Evolutionary conservation across 2,797 vertebrate species (phyloP), one percentile per base, ranked within the genome.

Genomic region (Macrochelys suwanniensis): DNA sequence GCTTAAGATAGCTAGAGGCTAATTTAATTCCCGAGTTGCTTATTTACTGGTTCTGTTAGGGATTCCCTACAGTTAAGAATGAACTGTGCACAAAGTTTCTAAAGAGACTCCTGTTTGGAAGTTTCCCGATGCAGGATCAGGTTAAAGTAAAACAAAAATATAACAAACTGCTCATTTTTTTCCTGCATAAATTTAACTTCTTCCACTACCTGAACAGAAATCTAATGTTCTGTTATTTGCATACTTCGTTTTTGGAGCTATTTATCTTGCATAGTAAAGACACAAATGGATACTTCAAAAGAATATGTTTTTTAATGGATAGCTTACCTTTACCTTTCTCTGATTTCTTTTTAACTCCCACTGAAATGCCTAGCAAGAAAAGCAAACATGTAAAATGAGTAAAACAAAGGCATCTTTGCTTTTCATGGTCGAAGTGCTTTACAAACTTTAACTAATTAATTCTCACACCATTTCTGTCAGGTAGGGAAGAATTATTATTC

Each of bases 11-110:
- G 96, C 97, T 97, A 71, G 90, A 87, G 93, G 94, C 95, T 98
- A 98, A 98, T 98, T 98, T 98, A 98, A 98, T 98, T 98, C 97
- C 95, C 95, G 92, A 97, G 95, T 90, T 98, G 95, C 97, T 98
- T 98, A 96, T 98, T 98, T 98, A 98, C 94, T 91, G 92, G 87
- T 97, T 98, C 95, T 98, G 85, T 96, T 94, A 96, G 89, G 97
- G 91, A 97, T 97, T 98, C 94, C 96, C 96, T 92, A 92, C 90
- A 98, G 96, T 98, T 98, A 97, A 96, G 71, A 94, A 96, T 89
- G 91, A 97, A 93, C 71, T 89, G n/a, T 87, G 45, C 71, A 85
- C 68, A 90, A 88, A 94, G 45, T 93, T 91, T 95, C 83, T 96
- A 88, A 86, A 61, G 84, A 94, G 61, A 96, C 95, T 84, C 80